These are phyloP conservation scores for Heliconius congener DNA, from an alignment of 1,140 invertebrate species.

Conservation along the genomic window DNA sequence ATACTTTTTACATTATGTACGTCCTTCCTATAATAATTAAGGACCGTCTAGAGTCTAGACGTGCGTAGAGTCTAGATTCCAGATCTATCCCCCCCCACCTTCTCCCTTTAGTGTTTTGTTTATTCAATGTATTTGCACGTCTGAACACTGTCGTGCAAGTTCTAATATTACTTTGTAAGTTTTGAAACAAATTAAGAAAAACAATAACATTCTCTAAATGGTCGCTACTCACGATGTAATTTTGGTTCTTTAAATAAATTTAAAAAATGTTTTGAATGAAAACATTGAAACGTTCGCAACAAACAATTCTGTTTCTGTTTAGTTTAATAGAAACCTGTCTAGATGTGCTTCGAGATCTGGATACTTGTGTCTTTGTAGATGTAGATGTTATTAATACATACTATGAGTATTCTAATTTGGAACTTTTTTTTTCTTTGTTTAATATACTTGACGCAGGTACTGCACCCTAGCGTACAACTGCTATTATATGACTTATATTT, in stretches of 20 bases:
- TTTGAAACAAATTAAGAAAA: background rate
- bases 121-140: slow-evolving; percentile 8
- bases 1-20: background rate
- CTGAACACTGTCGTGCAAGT: slow-evolving; percentile 14
- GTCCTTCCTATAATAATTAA: background rate
- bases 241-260: background rate
- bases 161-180: background rate
- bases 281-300: background rate
- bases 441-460: too few species aligned
- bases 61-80: slow-evolving; percentile 3
- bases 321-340: background rate
- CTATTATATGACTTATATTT: too few species aligned
- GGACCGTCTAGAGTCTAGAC: slow-evolving; percentile 19
- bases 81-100: slow-evolving; percentile 22
- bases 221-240: background rate
- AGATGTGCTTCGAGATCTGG: background rate
- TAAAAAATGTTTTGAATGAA: background rate
- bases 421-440: too few species aligned
- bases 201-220: background rate
- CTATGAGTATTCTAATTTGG: too few species aligned
- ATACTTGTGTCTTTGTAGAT: too few species aligned
- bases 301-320: background rate
- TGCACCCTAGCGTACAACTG: too few species aligned
- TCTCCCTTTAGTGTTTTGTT: slow-evolving; percentile 15
- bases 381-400: too few species aligned